These are phyloP conservation scores for Diaprepes abbreviatus DNA, from an alignment of 2,888 invertebrate genomes.

Conservation along the genomic window DNA sequence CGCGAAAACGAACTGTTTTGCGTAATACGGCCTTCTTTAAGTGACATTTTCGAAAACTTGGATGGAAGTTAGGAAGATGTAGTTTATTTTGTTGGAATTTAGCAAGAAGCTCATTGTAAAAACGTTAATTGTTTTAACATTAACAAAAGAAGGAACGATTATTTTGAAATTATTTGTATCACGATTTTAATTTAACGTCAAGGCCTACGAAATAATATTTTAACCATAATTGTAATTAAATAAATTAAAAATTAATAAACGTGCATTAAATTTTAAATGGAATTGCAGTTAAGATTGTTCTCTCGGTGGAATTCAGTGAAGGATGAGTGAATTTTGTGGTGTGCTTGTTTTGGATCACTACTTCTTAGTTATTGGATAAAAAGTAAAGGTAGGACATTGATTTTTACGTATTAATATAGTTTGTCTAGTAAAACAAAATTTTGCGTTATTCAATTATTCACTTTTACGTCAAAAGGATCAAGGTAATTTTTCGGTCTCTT, in stretches of 20 bases:
- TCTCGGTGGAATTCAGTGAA: neutral
- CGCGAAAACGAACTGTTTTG: neutral
- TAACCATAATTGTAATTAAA: neutral
- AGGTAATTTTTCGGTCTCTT: no score
- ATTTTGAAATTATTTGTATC: neutral
- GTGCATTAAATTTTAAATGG: neutral
- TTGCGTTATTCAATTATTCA: no score
- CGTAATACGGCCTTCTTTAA: no score
- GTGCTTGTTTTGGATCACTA: neutral
- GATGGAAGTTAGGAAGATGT: no score
- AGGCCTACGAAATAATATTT: neutral
- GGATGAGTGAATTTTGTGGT: slow-evolving; percentile 14
- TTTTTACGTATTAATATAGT: no score
- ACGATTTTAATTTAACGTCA: neutral
- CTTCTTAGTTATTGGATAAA: slow-evolving; percentile 10
- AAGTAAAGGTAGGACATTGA: neutral
- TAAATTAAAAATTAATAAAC: neutral
- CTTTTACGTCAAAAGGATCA: no score
- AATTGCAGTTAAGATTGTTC: neutral
- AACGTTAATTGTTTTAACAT: no score
- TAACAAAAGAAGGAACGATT: neutral
- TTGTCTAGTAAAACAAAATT: no score
- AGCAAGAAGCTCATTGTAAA: no score
- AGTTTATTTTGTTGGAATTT: no score
- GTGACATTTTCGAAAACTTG: no score